Percentiles rank a stretch among this genome's conserved stretches.
Evolutionary conservation across 2,113 vertebrate genomes (phyloP).

Genomic region (Scophthalmus maximus): DNA sequence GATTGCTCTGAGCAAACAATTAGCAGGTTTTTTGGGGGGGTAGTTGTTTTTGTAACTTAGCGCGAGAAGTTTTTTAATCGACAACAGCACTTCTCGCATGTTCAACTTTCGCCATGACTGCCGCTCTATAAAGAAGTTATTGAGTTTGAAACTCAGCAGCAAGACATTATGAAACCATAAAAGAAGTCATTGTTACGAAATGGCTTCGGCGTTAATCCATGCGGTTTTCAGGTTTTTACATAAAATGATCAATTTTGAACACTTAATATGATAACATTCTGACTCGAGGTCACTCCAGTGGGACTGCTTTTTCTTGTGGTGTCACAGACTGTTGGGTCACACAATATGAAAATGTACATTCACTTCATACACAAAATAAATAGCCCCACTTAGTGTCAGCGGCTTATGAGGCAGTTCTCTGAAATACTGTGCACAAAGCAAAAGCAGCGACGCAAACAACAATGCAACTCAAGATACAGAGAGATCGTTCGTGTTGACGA

Average conservation of each 20-base stretch:
- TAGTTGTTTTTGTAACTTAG: constrained; percentile 24
- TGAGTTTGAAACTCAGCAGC: constrained; percentile 23
- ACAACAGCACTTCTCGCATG: constrained; percentile 54
- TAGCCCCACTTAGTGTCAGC: background rate
- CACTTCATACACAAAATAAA: constrained; percentile 2
- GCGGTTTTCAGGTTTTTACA: background rate
- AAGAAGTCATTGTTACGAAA: background rate
- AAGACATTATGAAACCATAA: constrained; percentile 29
- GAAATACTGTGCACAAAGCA: too few relatives aligned
- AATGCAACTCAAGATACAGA: too few relatives aligned
- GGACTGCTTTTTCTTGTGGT: constrained; percentile 4
- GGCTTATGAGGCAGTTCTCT: background rate
- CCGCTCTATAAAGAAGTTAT: constrained; percentile 11
- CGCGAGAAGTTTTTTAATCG: constrained; percentile 47
- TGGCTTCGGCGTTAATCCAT: background rate
- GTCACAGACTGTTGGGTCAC: background rate
- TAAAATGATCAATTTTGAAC: background rate
- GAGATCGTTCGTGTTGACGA: too few relatives aligned
- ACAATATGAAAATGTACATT: constrained; percentile 16
- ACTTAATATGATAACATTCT: background rate
- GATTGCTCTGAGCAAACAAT: constrained; percentile 73
- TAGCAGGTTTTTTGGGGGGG: constrained; percentile 37
- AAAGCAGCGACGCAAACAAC: too few relatives aligned
- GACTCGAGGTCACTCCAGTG: constrained; percentile 12
- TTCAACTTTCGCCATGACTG: constrained; percentile 57